Evolutionary conservation across 2,888 invertebrate genomes (phyloP).

Genomic region (Caenorhabditis uteleia): DNA sequence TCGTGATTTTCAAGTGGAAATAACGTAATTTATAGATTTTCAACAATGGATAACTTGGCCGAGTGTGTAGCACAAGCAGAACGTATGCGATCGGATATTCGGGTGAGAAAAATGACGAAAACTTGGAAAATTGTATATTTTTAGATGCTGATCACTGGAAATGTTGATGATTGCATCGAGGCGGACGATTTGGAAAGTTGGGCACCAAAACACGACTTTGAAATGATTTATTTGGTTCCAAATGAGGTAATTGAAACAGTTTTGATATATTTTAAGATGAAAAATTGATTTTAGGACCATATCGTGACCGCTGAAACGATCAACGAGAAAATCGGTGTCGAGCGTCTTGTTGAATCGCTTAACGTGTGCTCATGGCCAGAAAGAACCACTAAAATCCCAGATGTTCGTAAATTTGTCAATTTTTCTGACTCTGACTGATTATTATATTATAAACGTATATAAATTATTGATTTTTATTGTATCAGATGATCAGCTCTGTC

Average conservation of each 20-base stretch:
- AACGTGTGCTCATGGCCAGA: constrained; percentile 24
- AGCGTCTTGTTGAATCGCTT: constrained; percentile 12
- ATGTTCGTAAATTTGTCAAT: background rate
- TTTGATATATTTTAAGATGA: constrained; percentile 15
- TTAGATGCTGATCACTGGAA: background rate
- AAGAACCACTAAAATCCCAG: constrained; percentile 1
- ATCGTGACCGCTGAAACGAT: background rate
- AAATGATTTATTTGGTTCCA: constrained; percentile 7
- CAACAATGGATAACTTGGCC: no score
- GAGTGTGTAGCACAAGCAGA: no score
- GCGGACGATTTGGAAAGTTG: constrained; percentile 6
- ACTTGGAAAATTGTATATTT: background rate
- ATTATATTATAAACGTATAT: no score
- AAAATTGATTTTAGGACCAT: constrained; percentile 10
- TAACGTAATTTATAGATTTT: no score
- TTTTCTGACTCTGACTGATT: no score
- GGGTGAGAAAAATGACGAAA: no score
- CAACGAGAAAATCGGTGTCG: constrained; percentile 11
- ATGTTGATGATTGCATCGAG: background rate
- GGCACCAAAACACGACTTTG: constrained; percentile 7
- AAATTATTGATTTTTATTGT: no score
- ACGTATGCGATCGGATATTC: no score
- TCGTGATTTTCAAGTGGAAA: no score
- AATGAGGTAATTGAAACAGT: constrained; percentile 1
- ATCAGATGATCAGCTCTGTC: no score